Evolutionary conservation across 1,140 invertebrate species (phyloP), one percentile per base, ranked within the genome.

Genomic region (Acromyrmex charruanus): DNA sequence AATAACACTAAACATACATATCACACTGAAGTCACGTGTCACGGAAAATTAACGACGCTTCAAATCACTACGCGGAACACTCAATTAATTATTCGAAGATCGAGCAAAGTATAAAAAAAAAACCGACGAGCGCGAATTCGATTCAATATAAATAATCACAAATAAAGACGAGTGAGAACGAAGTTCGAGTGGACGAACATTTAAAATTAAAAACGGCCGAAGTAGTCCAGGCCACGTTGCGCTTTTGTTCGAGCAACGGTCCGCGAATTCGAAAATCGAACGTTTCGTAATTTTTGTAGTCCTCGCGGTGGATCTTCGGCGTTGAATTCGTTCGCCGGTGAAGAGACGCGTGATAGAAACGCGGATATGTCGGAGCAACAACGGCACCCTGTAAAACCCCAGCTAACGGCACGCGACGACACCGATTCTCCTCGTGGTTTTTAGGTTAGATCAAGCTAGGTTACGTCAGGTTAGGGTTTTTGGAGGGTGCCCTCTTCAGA

Each of bases 401-500:
- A 3, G 14, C 39, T 44, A 44, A 9, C 21, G 21, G 2, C 6
- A 51, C 21, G 21, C 39, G 12, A 69, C 18, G 12, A 51, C 6
- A n/a, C 18, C 28, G 51, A 72, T 10, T 25, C 16, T 59, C 66
- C 79, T 81, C 79, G 79, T 81, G 55, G 55, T 6, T 58, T 21
- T 69, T 69, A 51, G 77, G 61, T 80, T 80, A 77, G 65, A 10
- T 44, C 14, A 71, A 25, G 66, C 3, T 81, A n/a, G 51, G 51
- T 80, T 39, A 25, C 28, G 28, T 28, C 14, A 69, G 51, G 65
- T 69, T 81, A 55, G 65, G 14, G 21, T 58, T 18, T 51, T 6
- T 35, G 14, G 21, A 39, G n/a, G 44, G 25, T 69, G 49, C 49
- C 65, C 77, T 81, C 79, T 81, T 44, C 35, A 28, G 77, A 51